Evolutionary conservation across 2,888 invertebrate species (phyloP).

Genomic region (Dryadula phaetusa): DNA sequence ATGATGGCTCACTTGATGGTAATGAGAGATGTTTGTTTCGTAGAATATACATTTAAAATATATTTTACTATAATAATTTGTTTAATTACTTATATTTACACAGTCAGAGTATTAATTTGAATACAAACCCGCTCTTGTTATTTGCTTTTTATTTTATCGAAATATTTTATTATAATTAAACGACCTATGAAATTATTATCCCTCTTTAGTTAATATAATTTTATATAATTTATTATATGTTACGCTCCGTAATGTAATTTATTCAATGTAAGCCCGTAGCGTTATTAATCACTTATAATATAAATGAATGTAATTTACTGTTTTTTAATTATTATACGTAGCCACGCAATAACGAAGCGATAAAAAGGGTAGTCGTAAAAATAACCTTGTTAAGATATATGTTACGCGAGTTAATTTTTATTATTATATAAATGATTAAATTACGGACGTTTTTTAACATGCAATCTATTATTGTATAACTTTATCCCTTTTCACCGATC

Average conservation of each 20-base stretch:
- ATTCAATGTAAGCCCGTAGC: neutral
- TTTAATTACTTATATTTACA: too few species aligned
- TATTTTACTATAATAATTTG: too few species aligned
- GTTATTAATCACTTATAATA: constrained; percentile 28
- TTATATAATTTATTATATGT: neutral
- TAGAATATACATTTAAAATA: too few species aligned
- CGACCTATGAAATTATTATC: neutral
- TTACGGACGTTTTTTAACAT: neutral
- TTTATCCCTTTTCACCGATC: neutral
- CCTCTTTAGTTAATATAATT: neutral
- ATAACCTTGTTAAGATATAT: constrained; percentile 21
- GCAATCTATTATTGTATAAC: neutral
- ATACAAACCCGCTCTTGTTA: too few species aligned
- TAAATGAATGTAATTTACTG: constrained; percentile 22
- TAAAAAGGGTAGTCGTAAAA: constrained; percentile 18
- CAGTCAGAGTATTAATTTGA: too few species aligned
- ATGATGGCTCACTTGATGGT: neutral
- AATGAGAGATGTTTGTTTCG: neutral
- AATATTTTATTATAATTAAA: too few species aligned
- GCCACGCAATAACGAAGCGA: constrained; percentile 28
- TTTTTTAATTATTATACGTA: constrained; percentile 18
- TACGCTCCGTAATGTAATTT: neutral
- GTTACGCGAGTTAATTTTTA: neutral
- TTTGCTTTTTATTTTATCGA: too few species aligned
- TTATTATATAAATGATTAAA: too few species aligned